Evolutionary conservation across 2,888 invertebrate species (phyloP).

Genomic region (Temnothorax ravouxi): DNA sequence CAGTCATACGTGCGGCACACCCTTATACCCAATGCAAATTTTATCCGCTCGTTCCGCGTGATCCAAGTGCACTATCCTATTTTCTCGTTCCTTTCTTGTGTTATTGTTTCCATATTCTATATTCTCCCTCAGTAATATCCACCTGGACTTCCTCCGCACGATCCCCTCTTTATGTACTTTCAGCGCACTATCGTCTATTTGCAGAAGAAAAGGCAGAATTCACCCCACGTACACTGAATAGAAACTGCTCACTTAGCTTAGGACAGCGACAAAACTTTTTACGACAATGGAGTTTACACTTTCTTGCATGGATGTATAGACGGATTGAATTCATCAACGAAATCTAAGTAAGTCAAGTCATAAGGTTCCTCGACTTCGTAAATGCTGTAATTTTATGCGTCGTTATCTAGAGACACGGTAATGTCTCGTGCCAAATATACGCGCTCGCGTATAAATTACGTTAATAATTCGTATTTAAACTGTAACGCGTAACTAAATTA

Average conservation of each 20-base stretch:
- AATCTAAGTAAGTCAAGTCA: neutral
- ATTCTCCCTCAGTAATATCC: neutral
- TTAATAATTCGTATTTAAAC: neutral
- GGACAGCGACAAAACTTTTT: conserved; percentile 25
- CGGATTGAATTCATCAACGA: neutral
- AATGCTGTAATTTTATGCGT: neutral
- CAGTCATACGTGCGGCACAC: neutral
- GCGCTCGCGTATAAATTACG: neutral
- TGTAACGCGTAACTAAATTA: neutral
- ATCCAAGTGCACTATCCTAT: neutral
- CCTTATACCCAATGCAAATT: conserved; percentile 3
- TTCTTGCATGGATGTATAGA: neutral
- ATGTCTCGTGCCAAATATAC: no score
- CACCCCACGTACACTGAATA: conserved; percentile 3
- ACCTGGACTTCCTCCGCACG: neutral
- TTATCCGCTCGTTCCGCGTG: neutral
- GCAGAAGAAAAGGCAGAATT: neutral
- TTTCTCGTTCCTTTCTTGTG: neutral
- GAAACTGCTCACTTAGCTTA: conserved; percentile 29
- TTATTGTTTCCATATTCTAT: conserved; percentile 28
- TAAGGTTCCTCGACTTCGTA: neutral
- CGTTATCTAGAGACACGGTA: no score
- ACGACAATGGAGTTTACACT: neutral
- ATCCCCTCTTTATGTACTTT: neutral
- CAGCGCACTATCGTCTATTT: neutral